Percentiles rank a stretch among this genome's conserved stretches.
These are phyloP conservation scores for Stenodera caucasica DNA, from an alignment of 2,888 invertebrate species.

Conservation along the genomic window DNA sequence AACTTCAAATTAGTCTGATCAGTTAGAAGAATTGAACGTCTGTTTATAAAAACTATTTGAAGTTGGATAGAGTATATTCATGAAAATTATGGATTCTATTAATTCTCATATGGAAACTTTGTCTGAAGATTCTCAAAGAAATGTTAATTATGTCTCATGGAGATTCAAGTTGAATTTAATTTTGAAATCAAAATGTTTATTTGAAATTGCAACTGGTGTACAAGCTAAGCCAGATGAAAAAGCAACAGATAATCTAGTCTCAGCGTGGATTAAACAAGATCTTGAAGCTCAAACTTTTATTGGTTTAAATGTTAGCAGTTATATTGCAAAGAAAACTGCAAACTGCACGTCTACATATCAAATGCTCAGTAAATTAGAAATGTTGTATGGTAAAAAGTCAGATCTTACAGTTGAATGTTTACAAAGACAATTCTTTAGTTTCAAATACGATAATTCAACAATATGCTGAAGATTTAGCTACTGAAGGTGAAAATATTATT, in stretches of 20 bases:
- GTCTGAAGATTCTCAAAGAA: too few species aligned
- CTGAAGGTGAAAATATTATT: background rate
- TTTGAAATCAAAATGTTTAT: background rate
- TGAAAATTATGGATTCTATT: too few species aligned
- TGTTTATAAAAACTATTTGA: too few species aligned
- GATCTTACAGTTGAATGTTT: too few species aligned
- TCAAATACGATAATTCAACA: background rate
- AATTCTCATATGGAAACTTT: too few species aligned
- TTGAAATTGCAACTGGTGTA: background rate
- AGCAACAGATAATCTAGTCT: background rate
- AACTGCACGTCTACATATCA: slow-evolving; percentile 33
- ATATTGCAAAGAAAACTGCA: slow-evolving; percentile 35
- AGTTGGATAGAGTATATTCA: too few species aligned
- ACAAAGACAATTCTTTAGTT: too few species aligned
- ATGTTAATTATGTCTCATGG: slow-evolving; percentile 2
- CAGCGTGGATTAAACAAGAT: slow-evolving; percentile 35
- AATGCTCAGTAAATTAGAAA: background rate
- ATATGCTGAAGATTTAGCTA: background rate
- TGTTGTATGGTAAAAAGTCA: background rate
- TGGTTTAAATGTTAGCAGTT: slow-evolving; percentile 35
- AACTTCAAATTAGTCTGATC: too few species aligned
- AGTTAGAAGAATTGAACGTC: too few species aligned
- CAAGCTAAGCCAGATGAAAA: background rate
- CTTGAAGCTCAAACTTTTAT: slow-evolving; percentile 38
- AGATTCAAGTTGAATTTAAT: slow-evolving; percentile 2